Base-by-base conservation (phyloP, 2,113 vertebrate species). In the Benthochromis sp. region DNA sequence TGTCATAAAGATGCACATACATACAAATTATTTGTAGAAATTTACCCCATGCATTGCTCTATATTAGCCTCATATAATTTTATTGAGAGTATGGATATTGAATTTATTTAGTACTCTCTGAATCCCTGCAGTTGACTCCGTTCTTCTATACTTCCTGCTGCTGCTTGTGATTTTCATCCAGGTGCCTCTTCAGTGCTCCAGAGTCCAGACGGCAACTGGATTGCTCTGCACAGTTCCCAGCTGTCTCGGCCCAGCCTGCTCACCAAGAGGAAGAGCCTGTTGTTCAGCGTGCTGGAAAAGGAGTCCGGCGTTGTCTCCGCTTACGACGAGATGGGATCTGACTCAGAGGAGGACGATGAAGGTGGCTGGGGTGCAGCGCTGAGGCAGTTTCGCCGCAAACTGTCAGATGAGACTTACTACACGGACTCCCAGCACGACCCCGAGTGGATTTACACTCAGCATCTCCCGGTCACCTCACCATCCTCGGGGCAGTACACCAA, bases 191-290 rank as follows among this genome's bases (percentile, higher is more conserved):
- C 97, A 1, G 95, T 98, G 78, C 94, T 99, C 9, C 97, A 98
- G 88, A 99, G 98, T 86, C 96, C 97, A 0, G 98, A 99, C 13
- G 98, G 99, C 16, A 99, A 99, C 93, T 99, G 99, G 98, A 96
- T 98, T 4, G 97, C 98, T 45, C 88, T 98, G 93, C 97, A 98
- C 91, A 98, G 97, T 5, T 95, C 97, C 1, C 10, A 96, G 13
- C 91, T 95, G 81, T 96, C 97, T 53, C 97, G 96, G 2, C 95
- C 97, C 63, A 97, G 97, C 84, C 96, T 98, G 92, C 97, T 99
- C 2, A 97, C 97, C 92, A 97, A 97, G 85, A 97, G 97, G 66
- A 98, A 98, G 92, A 98, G 97, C 19, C 96, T 97, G 81, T 96
- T 97, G 1, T 98, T 98, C 24, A 96, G 94, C 40, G 97, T 97